Evolutionary conservation across 2,797 vertebrate genomes (phyloP).

Genomic region (Neosilurus mollespiculum): DNA sequence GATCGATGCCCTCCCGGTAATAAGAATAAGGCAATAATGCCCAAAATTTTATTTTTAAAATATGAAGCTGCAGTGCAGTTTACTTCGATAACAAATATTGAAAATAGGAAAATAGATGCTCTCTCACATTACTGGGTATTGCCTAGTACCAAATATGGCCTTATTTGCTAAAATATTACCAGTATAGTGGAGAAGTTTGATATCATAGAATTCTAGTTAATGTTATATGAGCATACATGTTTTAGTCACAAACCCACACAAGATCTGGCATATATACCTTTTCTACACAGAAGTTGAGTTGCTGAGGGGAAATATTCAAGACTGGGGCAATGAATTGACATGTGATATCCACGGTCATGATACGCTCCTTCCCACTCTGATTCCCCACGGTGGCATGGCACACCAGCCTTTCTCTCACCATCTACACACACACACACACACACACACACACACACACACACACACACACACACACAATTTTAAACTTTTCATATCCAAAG

Average conservation of each 20-base stretch:
- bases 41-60: too few species aligned
- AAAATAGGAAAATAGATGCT: too few species aligned
- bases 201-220: too few species aligned
- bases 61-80: too few species aligned
- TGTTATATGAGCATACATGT: too few species aligned
- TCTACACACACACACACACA: slow-evolving; percentile 64
- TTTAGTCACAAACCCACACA: not conserved
- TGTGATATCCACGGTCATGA: slow-evolving; percentile 76
- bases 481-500: slow-evolving; percentile 10
- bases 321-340: slow-evolving; percentile 81
- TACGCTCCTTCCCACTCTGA: slow-evolving; percentile 59
- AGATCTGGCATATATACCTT: slow-evolving; percentile 74
- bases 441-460: slow-evolving; percentile 31
- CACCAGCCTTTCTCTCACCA: slow-evolving; percentile 76
- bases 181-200: too few species aligned
- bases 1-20: too few species aligned
- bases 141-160: too few species aligned
- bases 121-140: too few species aligned
- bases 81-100: too few species aligned
- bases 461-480: not conserved
- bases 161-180: too few species aligned
- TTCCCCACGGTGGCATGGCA: slow-evolving; percentile 76
- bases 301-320: slow-evolving; percentile 74
- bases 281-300: slow-evolving; percentile 76
- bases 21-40: too few species aligned